Evolutionary conservation across 2,888 invertebrate species (phyloP).

Genomic region (Rhamnusium bicolor): DNA sequence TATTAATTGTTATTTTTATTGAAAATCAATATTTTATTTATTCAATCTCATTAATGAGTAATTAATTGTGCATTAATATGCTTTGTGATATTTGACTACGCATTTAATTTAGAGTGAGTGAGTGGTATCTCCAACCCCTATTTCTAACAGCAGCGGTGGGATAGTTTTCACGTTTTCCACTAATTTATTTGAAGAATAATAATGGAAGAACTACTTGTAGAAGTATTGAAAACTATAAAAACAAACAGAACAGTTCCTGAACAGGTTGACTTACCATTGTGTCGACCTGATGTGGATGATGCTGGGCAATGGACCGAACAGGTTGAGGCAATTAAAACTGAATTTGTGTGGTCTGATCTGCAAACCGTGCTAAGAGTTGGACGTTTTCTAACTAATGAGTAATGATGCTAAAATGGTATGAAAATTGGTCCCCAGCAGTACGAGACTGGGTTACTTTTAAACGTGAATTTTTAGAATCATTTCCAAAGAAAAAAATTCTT

Average conservation of each 20-base stretch:
- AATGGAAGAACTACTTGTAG: constrained; percentile 32
- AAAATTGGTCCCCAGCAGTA: constrained; percentile 33
- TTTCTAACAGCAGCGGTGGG: no score
- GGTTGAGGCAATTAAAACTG: constrained; percentile 37
- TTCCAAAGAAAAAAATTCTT: constrained; percentile 38
- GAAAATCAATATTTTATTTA: no score
- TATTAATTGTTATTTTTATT: no score
- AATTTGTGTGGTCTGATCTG: constrained; percentile 38
- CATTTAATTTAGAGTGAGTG: no score
- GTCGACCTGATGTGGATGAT: constrained; percentile 39
- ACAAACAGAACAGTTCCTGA: constrained; percentile 34
- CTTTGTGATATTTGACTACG: no score
- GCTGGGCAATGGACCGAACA: constrained; percentile 36
- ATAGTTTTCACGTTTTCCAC: no score
- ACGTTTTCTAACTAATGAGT: constrained; percentile 30
- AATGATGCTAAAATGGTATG: constrained; percentile 34
- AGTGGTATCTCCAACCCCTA: no score
- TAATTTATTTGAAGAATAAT: no score
- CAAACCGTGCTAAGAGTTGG: constrained; percentile 41
- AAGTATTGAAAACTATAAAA: constrained; percentile 29
- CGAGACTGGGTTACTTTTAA: constrained; percentile 34
- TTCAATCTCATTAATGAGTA: no score
- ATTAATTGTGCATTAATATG: no score
- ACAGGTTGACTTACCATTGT: constrained; percentile 41
- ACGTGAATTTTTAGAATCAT: constrained; percentile 38